Conservation (phyloP, 1,140 invertebrate genomes). For the Agrypnia vestita region DNA sequence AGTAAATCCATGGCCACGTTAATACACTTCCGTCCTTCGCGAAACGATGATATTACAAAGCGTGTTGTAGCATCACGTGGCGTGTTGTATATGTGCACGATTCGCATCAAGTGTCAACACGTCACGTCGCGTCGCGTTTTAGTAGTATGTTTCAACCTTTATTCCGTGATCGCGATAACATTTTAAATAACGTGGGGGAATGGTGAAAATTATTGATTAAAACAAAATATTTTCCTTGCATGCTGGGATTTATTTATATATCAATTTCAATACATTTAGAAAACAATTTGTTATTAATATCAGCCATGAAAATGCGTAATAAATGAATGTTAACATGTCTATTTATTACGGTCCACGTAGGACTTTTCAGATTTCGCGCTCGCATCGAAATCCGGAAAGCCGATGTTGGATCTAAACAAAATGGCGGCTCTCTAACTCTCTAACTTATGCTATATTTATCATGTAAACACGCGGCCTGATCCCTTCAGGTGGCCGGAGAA, state of each 20-base stretch:
- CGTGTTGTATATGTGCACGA: too few relatives aligned
- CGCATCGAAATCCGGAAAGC: background rate
- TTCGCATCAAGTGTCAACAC: too few relatives aligned
- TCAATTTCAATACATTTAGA: constrained; percentile 58
- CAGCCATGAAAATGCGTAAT: constrained; percentile 55
- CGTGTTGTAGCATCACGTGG: too few relatives aligned
- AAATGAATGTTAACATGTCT: constrained; percentile 58
- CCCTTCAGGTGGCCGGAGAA: constrained; percentile 37
- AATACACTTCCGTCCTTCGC: too few relatives aligned
- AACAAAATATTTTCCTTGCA: constrained; percentile 62
- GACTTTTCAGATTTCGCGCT: background rate
- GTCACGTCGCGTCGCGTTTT: too few relatives aligned
- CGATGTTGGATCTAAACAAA: constrained; percentile 27
- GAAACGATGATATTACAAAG: too few relatives aligned
- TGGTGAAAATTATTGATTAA: constrained; percentile 18
- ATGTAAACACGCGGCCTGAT: constrained; percentile 36
- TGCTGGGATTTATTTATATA: constrained; percentile 61
- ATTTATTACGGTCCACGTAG: constrained; percentile 47
- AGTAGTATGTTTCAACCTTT: too few relatives aligned
- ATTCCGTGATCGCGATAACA: too few relatives aligned
- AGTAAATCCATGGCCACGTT: too few relatives aligned
- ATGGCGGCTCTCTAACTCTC: constrained; percentile 37
- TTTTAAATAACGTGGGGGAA: too few relatives aligned
- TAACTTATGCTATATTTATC: constrained; percentile 45
- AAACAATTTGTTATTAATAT: constrained; percentile 56